Conservation (phyloP, 92 coral and sea anemone genomes). For the Chrysogorgia sp. region DNA sequence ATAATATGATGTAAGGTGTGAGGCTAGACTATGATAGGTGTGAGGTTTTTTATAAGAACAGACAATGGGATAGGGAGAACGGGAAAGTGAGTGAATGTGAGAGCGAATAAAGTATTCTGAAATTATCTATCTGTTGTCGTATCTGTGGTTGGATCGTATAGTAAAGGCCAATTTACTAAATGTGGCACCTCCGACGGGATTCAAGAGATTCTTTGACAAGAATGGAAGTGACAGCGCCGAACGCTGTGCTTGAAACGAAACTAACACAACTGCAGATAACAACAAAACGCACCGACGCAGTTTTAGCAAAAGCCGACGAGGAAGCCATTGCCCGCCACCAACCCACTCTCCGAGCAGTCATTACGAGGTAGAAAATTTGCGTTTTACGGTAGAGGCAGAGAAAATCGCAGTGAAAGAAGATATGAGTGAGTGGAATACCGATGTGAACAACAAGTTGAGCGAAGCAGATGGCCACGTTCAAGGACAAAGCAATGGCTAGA, state of each 20-base stretch:
- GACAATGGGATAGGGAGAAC: too few relatives aligned
- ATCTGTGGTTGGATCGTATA: too few relatives aligned
- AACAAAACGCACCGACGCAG: slow-evolving; percentile 38
- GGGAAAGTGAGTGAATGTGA: too few relatives aligned
- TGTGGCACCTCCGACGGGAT: slow-evolving; percentile 70
- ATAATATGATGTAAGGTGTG: too few relatives aligned
- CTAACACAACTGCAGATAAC: slow-evolving; percentile 40
- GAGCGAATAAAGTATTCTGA: too few relatives aligned
- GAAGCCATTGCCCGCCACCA: slow-evolving; percentile 41
- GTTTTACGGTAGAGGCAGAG: slow-evolving; percentile 44
- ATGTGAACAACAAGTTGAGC: slow-evolving; percentile 7
- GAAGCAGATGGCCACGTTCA: slow-evolving; percentile 13
- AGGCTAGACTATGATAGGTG: too few relatives aligned
- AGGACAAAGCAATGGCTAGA: slow-evolving; percentile 8
- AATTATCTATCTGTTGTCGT: too few relatives aligned
- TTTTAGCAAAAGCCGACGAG: slow-evolving; percentile 38
- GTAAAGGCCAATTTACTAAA: slow-evolving; percentile 46
- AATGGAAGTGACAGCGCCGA: not conserved
- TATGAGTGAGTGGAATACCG: slow-evolving; percentile 28
- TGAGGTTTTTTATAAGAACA: too few relatives aligned
- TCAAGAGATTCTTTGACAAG: not conserved
- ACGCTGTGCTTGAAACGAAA: slow-evolving; percentile 37
- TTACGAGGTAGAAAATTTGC: slow-evolving; percentile 23
- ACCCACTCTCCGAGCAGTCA: slow-evolving; percentile 12
- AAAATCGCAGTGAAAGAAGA: slow-evolving; percentile 33